Evolutionary conservation across 1,140 invertebrate species (phyloP).

Genomic region (Cotesia chilonis): DNA sequence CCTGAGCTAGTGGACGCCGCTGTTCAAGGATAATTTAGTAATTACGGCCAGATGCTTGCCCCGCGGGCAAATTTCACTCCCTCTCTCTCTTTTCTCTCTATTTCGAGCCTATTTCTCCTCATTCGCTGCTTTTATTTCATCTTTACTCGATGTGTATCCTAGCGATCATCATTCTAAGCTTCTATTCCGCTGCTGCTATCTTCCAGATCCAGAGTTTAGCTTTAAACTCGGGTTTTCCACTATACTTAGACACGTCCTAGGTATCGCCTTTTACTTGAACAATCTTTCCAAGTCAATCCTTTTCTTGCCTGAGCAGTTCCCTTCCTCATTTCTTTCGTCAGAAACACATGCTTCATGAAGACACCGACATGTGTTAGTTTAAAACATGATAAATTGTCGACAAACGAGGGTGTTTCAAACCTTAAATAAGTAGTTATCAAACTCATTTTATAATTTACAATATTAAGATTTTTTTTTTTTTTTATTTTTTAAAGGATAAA

Average conservation of each 20-base stretch:
- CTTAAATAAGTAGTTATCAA: constrained; percentile 12
- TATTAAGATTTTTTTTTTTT: not conserved
- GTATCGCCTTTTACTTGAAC: not conserved
- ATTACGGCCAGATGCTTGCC: constrained; percentile 54
- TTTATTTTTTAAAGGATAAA: not conserved
- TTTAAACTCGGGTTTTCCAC: too few species aligned
- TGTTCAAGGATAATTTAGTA: constrained; percentile 54
- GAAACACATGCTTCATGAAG: constrained; percentile 30
- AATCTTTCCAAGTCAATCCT: not conserved
- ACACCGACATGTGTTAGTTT: constrained; percentile 28
- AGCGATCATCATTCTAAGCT: too few species aligned
- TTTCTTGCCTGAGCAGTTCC: not conserved
- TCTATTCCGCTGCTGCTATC: too few species aligned
- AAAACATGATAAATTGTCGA: constrained; percentile 30
- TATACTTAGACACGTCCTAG: not conserved
- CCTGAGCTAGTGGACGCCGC: constrained; percentile 29
- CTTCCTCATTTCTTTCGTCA: constrained; percentile 8
- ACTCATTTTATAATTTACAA: constrained; percentile 17
- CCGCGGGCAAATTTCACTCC: constrained; percentile 37
- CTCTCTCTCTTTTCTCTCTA: constrained; percentile 16
- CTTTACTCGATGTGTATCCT: not conserved
- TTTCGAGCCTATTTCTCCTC: constrained; percentile 15
- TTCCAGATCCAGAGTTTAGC: not conserved
- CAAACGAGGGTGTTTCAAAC: constrained; percentile 17
- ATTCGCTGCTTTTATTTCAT: not conserved